A percentile compares a stretch with the other conserved stretches of the same genome.
Conservation (phyloP, 2,888 invertebrate genomes). For the Helobdella robusta region DNA sequence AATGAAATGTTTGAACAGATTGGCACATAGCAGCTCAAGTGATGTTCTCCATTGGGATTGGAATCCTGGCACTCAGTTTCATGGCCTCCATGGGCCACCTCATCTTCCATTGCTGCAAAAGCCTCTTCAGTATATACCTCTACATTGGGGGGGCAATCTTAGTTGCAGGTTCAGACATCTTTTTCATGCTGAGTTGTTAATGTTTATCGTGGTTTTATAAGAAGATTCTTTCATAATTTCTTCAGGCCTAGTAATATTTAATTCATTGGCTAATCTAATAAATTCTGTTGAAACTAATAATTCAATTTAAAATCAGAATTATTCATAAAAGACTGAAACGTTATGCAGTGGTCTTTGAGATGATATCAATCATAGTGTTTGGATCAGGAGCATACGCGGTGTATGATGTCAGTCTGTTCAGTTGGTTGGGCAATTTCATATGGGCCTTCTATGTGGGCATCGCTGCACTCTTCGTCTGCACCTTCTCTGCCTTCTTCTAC, state of each 20-base stretch:
- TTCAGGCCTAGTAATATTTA: too few relatives aligned
- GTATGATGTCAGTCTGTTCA: slow-evolving; percentile 28
- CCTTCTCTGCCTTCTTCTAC: slow-evolving; percentile 24
- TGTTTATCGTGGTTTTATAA: too few relatives aligned
- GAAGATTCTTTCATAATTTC: too few relatives aligned
- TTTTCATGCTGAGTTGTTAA: too few relatives aligned
- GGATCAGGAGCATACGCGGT: slow-evolving; percentile 27
- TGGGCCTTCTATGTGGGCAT: slow-evolving; percentile 32
- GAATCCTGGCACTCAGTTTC: slow-evolving; percentile 17
- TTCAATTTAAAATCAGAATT: too few relatives aligned
- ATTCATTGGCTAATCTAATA: too few relatives aligned
- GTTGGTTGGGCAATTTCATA: slow-evolving; percentile 28
- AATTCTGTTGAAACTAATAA: too few relatives aligned
- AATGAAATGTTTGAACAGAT: slow-evolving; percentile 12
- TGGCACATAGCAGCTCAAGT: slow-evolving; percentile 31
- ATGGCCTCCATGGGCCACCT: slow-evolving; percentile 23
- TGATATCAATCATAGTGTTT: slow-evolving; percentile 22
- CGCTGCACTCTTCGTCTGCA: slow-evolving; percentile 23
- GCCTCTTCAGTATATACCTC: slow-evolving; percentile 15
- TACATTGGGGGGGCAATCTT: slow-evolving; percentile 20
- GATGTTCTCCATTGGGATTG: slow-evolving; percentile 27
- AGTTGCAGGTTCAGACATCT: slow-evolving; percentile 17
- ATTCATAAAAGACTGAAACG: too few relatives aligned
- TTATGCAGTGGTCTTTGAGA: slow-evolving; percentile 23
- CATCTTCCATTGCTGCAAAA: slow-evolving; percentile 28